A percentile compares a stretch with the other conserved stretches of the same genome.
Conservation (phyloP, 2,888 invertebrate genomes). For the Leucophenga maculata region DNA sequence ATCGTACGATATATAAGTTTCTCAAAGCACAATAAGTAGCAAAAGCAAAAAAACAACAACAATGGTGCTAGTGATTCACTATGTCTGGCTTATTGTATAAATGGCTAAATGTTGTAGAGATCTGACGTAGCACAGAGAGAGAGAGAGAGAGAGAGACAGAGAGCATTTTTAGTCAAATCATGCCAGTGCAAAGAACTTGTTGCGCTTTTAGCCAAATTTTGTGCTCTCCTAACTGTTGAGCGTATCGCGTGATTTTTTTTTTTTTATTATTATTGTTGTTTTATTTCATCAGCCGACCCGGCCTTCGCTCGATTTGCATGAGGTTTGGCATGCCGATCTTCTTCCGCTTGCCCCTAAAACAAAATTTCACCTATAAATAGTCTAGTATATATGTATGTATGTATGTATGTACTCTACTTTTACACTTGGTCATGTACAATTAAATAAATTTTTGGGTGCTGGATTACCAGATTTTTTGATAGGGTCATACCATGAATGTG, state of each 20-base stretch:
- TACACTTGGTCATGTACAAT: constrained; percentile 7
- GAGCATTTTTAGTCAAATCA: too few relatives aligned
- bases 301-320: constrained; percentile 26
- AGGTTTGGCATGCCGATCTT: constrained; percentile 10
- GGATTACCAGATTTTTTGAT: constrained; percentile 10
- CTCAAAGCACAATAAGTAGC: constrained; percentile 49
- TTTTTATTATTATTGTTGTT: constrained; percentile 25
- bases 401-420: too few relatives aligned
- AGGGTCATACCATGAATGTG: too few relatives aligned
- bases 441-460: constrained; percentile 37
- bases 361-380: background rate
- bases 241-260: constrained; percentile 5
- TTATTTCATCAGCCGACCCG: constrained; percentile 43
- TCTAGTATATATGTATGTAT: too few relatives aligned
- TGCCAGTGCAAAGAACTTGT: background rate
- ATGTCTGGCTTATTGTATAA: background rate
- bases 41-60: constrained; percentile 53
- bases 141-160: background rate
- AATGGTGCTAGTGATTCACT: constrained; percentile 30
- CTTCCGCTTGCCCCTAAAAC: too few relatives aligned
- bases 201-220: background rate
- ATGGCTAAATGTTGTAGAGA: background rate
- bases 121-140: constrained; percentile 2
- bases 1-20: constrained; percentile 70
- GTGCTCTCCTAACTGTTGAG: background rate